A percentile compares a stretch with the other conserved stretches of the same genome.
These are phyloP conservation scores for Tipula confusa DNA, from an alignment of 2,888 invertebrate genomes.

Conservation along the genomic window DNA sequence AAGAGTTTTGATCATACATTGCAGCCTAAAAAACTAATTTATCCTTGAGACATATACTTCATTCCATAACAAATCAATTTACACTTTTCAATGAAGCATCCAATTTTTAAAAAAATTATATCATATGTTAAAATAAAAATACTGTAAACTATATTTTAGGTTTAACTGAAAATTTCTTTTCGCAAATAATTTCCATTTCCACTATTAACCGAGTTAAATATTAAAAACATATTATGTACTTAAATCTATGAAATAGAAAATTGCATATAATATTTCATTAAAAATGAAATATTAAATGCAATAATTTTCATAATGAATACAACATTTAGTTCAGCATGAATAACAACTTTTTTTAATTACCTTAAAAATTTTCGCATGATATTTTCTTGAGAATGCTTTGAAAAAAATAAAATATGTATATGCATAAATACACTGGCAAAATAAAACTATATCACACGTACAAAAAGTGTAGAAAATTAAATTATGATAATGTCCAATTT, in stretches of 20 bases:
- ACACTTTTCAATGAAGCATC: no score
- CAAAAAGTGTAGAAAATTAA: background rate
- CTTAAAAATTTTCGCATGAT: background rate
- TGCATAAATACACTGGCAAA: background rate
- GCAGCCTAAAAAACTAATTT: no score
- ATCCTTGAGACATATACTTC: no score
- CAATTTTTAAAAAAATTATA: no score
- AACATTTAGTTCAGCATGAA: background rate
- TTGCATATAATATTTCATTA: background rate
- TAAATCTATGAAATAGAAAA: background rate
- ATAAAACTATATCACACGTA: background rate
- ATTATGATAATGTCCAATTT: background rate
- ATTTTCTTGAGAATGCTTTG: background rate
- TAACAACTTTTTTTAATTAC: background rate
- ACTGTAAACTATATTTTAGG: no score
- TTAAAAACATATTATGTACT: background rate
- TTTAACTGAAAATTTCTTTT: background rate
- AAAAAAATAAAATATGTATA: background rate
- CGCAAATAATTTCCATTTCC: background rate
- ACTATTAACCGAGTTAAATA: background rate
- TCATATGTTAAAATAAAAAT: no score
- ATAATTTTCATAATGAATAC: background rate
- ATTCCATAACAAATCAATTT: no score
- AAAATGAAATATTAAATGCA: background rate
- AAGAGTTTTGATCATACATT: no score